Evolutionary conservation across 2,888 invertebrate genomes (phyloP).

Genomic region (Clostera curtula): DNA sequence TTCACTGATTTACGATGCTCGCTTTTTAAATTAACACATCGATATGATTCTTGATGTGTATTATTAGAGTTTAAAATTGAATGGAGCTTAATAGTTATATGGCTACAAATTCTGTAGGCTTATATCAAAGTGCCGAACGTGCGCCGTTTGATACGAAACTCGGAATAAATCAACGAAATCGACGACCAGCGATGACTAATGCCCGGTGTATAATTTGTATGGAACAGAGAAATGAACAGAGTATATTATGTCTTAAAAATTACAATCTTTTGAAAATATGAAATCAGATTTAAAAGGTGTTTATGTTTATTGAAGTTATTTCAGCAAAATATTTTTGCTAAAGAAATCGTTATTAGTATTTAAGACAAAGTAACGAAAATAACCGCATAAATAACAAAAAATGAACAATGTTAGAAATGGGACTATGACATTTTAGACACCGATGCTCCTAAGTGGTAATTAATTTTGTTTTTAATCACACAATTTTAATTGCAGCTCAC

Average conservation of each 20-base stretch:
- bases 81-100: constrained; percentile 22
- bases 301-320: too few relatives aligned
- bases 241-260: constrained; percentile 5
- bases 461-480: too few relatives aligned
- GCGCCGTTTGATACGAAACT: constrained; percentile 58
- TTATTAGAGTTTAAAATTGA: constrained; percentile 23
- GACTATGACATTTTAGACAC: too few relatives aligned
- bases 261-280: not conserved
- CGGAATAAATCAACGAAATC: constrained; percentile 74
- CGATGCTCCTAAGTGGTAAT: too few relatives aligned
- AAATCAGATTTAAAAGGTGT: not conserved
- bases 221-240: constrained; percentile 31
- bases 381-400: too few relatives aligned
- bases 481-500: too few relatives aligned
- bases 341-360: too few relatives aligned
- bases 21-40: constrained; percentile 10
- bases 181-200: constrained; percentile 69
- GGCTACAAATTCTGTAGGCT: constrained; percentile 64
- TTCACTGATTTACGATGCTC: constrained; percentile 57
- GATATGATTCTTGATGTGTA: constrained; percentile 14
- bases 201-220: constrained; percentile 44
- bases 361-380: too few relatives aligned
- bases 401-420: too few relatives aligned
- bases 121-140: constrained; percentile 58
- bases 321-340: too few relatives aligned